These are phyloP conservation scores for Pterostichus niger DNA, from an alignment of 2,888 invertebrate genomes.

Conservation along the genomic window DNA sequence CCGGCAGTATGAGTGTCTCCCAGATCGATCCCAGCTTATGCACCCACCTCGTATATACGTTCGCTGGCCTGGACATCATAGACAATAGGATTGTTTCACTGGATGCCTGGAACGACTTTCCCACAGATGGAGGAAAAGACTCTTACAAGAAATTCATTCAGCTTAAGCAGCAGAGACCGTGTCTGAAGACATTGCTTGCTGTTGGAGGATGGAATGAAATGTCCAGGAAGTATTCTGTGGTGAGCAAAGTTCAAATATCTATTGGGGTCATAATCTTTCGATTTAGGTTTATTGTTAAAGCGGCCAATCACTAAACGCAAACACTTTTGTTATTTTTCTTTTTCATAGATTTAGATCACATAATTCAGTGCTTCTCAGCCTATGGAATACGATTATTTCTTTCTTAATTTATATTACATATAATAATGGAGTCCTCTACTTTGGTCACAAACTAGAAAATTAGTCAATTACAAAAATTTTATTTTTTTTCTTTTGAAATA, in stretches of 20 bases:
- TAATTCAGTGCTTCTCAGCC: no score
- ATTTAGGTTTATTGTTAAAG: no score
- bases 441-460: no score
- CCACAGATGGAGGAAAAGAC: slow-evolving; percentile 67
- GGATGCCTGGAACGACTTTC: slow-evolving; percentile 75
- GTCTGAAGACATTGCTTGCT: slow-evolving; percentile 76
- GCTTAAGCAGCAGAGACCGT: slow-evolving; percentile 76
- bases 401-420: no score
- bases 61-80: slow-evolving; percentile 77
- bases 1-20: slow-evolving; percentile 75
- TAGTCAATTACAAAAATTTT: no score
- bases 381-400: no score
- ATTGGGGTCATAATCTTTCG: no score
- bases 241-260: slow-evolving; percentile 68
- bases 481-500: no score
- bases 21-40: slow-evolving; percentile 78
- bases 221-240: slow-evolving; percentile 76
- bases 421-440: no score
- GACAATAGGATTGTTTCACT: slow-evolving; percentile 76
- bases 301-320: no score
- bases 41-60: slow-evolving; percentile 79
- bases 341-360: no score
- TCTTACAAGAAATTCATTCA: slow-evolving; percentile 74
- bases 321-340: no score
- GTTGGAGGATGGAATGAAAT: slow-evolving; percentile 79